A percentile compares a stretch with the other conserved stretches of the same genome.
These are phyloP conservation scores for Machimus atricapillus DNA, from an alignment of 2,888 invertebrate species.

Conservation along the genomic window DNA sequence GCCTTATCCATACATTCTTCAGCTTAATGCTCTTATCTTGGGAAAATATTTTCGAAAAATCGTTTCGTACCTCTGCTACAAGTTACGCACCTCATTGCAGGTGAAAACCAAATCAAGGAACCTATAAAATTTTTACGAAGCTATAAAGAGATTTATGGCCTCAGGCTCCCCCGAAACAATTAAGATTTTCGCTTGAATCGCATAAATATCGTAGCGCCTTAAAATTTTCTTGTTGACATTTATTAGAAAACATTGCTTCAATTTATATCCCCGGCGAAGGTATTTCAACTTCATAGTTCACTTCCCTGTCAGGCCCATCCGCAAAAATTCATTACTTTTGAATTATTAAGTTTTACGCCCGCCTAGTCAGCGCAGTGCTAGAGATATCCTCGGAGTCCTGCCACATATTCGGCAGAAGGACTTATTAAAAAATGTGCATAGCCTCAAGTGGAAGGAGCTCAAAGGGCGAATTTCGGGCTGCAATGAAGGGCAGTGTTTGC, in stretches of 20 bases:
- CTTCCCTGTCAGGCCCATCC: not conserved
- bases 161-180: not conserved
- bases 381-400: not conserved
- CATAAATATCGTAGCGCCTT: constrained; percentile 15
- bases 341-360: constrained; percentile 19
- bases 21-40: not conserved
- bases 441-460: not conserved
- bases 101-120: not conserved
- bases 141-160: not conserved
- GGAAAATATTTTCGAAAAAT: not conserved
- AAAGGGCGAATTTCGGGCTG: not conserved
- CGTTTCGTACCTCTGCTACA: not conserved
- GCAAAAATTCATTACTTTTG: constrained; percentile 15
- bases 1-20: not conserved
- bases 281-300: constrained; percentile 7
- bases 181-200: not conserved
- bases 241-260: constrained; percentile 21
- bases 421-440: not conserved
- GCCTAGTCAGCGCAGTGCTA: not conserved
- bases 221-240: constrained; percentile 26
- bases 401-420: not conserved
- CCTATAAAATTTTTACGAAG: not conserved
- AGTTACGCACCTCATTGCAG: not conserved
- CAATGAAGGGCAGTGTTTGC: not conserved
- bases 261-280: not conserved